Base-by-base conservation (phyloP, 2,113 vertebrate genomes). In the Oncorhynchus masou region DNA sequence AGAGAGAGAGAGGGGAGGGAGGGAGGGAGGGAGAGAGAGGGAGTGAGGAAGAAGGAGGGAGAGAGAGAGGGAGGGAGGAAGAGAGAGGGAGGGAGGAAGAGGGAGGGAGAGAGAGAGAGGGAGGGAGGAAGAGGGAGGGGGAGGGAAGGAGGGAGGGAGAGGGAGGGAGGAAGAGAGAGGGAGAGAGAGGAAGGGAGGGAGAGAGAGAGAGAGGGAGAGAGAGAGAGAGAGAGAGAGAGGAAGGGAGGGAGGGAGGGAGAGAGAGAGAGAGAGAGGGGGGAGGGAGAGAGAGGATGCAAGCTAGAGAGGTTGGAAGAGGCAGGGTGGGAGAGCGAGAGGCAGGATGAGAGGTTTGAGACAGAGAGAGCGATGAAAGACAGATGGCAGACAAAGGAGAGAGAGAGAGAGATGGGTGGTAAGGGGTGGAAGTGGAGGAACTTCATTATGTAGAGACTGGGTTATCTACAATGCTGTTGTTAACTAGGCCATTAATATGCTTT, bases 401-500 rank as follows among this genome's bases (percentile, higher is more conserved):
- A 9, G 39, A 39, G 12, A 51, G 49, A 51, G 49, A 51, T 51
- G 49, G 49, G 49, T 51, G 49, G 49, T 51, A 77, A 39, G 77
- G 77, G 85, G 68, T 49, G 77, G 12, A 49, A 4, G 20, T 8
- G n/a, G 9, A 71, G 3, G 8, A 66, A 25, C 22, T 27, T 66
- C 25, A 27, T 66, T 12, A 66, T 66, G 5, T 27, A 27, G 22
- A 66, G 3, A 66, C 22, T 66, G 25, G n/a, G 64, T 2, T 66
- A 0, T 22, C 60, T 9, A 11, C 6, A 8, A 2, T 7, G 5
- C 57, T 87, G 73, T 86, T 51, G 69, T 86, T 82, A 90, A 89
- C 86, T 84, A 65, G 88, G 88, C 83, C 86, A 89, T 89, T 86
- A 86, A 79, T 85, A 3, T 60, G 19, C 57, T n/a, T 60, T 7